Conservation (phyloP, 2,888 invertebrate genomes). For the Prionchulus punctatus region DNA sequence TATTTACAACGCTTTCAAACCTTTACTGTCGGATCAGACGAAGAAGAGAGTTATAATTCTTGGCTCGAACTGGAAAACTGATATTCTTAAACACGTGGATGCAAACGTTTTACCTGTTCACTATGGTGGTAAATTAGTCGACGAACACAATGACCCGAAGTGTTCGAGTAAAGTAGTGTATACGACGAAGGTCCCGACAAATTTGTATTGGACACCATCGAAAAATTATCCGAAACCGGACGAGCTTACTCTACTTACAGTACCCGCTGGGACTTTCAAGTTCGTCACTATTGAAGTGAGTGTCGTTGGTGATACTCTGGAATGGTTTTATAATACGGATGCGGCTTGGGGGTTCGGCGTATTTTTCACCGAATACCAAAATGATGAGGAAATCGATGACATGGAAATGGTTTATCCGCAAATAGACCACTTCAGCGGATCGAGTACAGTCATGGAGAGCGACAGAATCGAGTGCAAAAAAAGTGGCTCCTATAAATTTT, state of each 20-base stretch:
- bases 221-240: background rate
- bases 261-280: background rate
- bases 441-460: background rate
- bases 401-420: background rate
- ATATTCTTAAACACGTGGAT: constrained; percentile 16
- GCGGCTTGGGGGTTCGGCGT: background rate
- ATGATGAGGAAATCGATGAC: background rate
- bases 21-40: background rate
- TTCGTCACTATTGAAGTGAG: background rate
- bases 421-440: background rate
- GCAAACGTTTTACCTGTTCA: constrained; percentile 19
- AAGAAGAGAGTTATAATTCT: constrained; percentile 14
- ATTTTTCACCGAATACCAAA: background rate
- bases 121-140: constrained; percentile 21
- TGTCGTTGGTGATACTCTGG: background rate
- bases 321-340: background rate
- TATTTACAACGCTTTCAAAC: background rate
- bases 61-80: constrained; percentile 11
- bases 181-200: background rate
- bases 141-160: constrained; percentile 18
- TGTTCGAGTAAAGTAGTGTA: constrained; percentile 11
- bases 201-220: background rate
- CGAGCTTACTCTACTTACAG: background rate
- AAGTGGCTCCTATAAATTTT: background rate
- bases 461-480: background rate